Percentiles rank a stretch among this genome's conserved stretches.
Evolutionary conservation across 2,797 vertebrate genomes (phyloP).

Genomic region (Falco berigora): DNA sequence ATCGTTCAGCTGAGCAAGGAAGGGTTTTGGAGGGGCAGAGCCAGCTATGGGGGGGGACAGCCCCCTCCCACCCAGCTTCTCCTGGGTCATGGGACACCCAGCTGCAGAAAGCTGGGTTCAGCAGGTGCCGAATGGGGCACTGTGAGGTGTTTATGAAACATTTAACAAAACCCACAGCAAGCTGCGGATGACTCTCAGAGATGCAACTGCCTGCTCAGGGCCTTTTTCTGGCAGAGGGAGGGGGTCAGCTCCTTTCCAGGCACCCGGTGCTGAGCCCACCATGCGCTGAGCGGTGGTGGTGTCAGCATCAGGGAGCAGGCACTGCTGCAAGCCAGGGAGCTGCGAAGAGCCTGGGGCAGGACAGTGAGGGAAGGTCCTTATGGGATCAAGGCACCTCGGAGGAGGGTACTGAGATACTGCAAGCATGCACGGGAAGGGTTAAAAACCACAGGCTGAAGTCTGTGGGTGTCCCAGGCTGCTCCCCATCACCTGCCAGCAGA

Average conservation of each 20-base stretch:
- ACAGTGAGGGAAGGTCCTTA: not conserved
- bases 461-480: not conserved
- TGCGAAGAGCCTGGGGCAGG: not conserved
- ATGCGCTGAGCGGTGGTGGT: rapidly evolving
- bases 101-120: not conserved
- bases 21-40: not conserved
- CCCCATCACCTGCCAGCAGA: not conserved
- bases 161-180: not conserved
- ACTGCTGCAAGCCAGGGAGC: not conserved
- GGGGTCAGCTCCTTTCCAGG: not conserved
- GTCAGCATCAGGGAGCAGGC: not conserved
- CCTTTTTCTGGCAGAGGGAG: not conserved
- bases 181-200: not conserved
- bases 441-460: not conserved
- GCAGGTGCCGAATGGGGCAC: rapidly evolving
- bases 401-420: not conserved
- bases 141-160: not conserved
- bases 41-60: rapidly evolving
- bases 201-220: not conserved
- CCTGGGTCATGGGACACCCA: not conserved
- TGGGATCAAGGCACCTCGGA: not conserved
- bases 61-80: not conserved
- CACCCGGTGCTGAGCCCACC: not conserved
- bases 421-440: not conserved
- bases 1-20: not conserved